Conservation (phyloP, 1,140 invertebrate species). For the Drosophila varians region DNA sequence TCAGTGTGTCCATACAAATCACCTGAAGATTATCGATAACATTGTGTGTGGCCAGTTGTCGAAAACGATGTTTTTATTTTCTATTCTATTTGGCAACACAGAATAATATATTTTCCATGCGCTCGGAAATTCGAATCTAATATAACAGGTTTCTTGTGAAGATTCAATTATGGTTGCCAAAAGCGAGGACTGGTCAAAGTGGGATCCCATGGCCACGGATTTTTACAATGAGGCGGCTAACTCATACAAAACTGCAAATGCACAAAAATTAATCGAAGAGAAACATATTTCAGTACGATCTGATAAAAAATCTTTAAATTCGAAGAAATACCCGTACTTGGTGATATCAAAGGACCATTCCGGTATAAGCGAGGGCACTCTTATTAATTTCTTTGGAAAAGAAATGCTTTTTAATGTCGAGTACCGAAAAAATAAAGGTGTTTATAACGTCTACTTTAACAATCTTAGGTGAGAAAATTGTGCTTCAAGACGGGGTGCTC, state of each 20-base stretch:
- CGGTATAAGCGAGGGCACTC: constrained; percentile 1
- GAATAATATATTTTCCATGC: not conserved
- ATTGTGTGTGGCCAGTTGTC: not conserved
- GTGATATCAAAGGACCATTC: constrained; percentile 15
- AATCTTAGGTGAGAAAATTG: constrained; percentile 44
- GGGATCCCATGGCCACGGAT: constrained; percentile 52
- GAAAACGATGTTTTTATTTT: not conserved
- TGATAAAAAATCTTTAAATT: not conserved
- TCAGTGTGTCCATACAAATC: constrained; percentile 7
- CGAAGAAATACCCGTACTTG: constrained; percentile 42
- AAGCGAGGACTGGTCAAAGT: constrained; percentile 21
- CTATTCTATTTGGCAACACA: not conserved
- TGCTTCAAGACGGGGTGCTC: not conserved
- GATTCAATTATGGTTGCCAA: not conserved
- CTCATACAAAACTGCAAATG: constrained; percentile 9
- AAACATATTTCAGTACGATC: not conserved
- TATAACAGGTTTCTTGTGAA: constrained; percentile 6
- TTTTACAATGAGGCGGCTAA: constrained; percentile 16
- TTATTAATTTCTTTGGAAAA: constrained; percentile 42
- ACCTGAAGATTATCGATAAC: too few relatives aligned
- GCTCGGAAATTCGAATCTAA: constrained; percentile 10
- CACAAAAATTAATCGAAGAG: constrained; percentile 4
- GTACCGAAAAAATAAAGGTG: constrained; percentile 2
- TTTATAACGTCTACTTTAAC: constrained; percentile 46
- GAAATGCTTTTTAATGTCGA: constrained; percentile 31